phyloP scores from a whole-genome alignment of 2,113 vertebrate species.

The Gulo gulo region DNA sequence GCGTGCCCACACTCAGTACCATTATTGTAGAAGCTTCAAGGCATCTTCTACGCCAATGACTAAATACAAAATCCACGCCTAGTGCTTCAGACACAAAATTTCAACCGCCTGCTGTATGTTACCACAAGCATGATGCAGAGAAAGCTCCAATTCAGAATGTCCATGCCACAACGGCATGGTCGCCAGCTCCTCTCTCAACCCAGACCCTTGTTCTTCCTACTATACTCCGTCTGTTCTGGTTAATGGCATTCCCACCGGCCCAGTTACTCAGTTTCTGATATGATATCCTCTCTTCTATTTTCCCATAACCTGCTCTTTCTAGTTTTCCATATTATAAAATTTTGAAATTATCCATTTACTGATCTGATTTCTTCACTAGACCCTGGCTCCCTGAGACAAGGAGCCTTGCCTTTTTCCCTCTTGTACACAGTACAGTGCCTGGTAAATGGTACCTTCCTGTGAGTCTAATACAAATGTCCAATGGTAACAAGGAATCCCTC shows the following conservation, averaged over 20 bases:
- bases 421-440: not conserved
- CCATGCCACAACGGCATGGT: too few species aligned
- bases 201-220: not conserved
- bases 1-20: not conserved
- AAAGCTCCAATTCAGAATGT: not conserved
- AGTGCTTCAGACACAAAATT: not conserved
- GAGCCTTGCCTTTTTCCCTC: not conserved
- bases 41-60: not conserved
- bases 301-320: not conserved
- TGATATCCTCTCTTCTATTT: not conserved
- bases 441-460: not conserved
- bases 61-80: not conserved
- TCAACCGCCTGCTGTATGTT: not conserved
- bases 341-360: not conserved
- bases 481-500: not conserved
- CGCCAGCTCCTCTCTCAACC: not conserved
- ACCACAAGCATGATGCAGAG: not conserved
- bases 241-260: too few species aligned
- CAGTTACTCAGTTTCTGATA: not conserved
- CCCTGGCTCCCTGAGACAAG: not conserved
- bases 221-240: not conserved
- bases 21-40: not conserved
- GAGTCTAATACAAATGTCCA: not conserved
- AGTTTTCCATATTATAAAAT: not conserved
- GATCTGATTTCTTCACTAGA: not conserved